These are phyloP conservation scores for Pelosia muscerda DNA, from an alignment of 2,888 invertebrate species.

Conservation along the genomic window DNA sequence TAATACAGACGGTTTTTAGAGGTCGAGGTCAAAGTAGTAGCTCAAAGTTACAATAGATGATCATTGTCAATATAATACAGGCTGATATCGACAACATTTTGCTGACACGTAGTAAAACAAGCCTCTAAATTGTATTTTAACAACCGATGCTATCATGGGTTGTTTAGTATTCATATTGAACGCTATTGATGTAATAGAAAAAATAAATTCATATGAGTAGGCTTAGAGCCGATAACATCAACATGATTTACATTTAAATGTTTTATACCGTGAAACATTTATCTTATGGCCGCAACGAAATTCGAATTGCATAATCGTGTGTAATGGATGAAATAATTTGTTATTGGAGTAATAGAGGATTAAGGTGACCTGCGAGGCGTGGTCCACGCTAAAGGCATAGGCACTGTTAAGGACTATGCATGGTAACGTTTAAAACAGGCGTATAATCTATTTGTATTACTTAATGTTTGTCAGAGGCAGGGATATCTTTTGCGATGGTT, in stretches of 20 bases:
- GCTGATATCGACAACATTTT: not conserved
- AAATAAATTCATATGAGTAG: conserved; percentile 12
- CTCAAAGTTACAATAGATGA: not conserved
- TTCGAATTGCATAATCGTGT: conserved; percentile 46
- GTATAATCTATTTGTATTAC: too few species aligned
- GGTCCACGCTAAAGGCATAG: not conserved
- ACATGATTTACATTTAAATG: conserved; percentile 21
- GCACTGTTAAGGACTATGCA: too few species aligned
- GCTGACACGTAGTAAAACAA: not conserved
- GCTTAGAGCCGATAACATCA: conserved; percentile 28
- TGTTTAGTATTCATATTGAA: conserved; percentile 22
- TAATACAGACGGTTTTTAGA: conserved; percentile 33
- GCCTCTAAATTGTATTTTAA: not conserved
- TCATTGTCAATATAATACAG: not conserved
- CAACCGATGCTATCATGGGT: not conserved
- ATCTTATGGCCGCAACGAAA: conserved; percentile 30
- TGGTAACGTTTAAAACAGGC: too few species aligned
- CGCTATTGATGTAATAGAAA: conserved; percentile 18
- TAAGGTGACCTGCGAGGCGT: not conserved
- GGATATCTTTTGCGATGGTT: too few species aligned
- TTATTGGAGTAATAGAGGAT: conserved; percentile 44
- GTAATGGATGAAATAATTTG: conserved; percentile 58
- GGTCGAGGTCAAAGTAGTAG: conserved; percentile 38
- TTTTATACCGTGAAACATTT: conserved; percentile 32
- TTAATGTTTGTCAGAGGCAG: too few species aligned